Evolutionary conservation across 2,888 invertebrate species (phyloP), one percentile per base, ranked within the genome.

Genomic region (Lithodes maja): DNA sequence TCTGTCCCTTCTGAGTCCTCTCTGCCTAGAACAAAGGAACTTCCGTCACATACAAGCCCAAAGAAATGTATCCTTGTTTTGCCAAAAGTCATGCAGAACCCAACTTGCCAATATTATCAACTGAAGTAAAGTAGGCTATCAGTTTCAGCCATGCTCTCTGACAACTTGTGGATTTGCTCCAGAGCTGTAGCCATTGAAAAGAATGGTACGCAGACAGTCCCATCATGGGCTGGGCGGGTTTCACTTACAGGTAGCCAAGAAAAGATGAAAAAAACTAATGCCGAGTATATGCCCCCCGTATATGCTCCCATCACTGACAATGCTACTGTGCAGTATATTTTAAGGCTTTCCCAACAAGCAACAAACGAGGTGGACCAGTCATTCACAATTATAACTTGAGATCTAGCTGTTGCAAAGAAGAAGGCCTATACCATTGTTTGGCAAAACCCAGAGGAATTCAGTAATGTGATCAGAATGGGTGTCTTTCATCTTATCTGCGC

Each of bases 281-380:
- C 50, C n/a, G 61, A n/a, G 17, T 82, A 61, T 61, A 55, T 82
- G n/a, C 61, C 55, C 33, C 81, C 81, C 12, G 50, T 82, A 33
- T 61, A 3, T 61, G 61, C 68, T 17, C 68, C 81, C 55, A 49
- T 82, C 55, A 82, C 55, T 33, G 55, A 82, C n/a, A 33, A n/a
- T 61, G 33, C 81, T 49, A 82, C 81, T 82, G 55, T 55, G 33
- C 81, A 82, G 81, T 49, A 82, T 61, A 82, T 82, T 17, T 50
- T 79, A 12, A 50, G 54, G 54, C 15, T 79, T n/a, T 79, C 79
- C 54, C 79, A 79, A 79, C 49, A 3, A 53, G 52, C 79, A 53
- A 53, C 79, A 52, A 79, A 5, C 2, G 79, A 53, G 79, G 54
- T 79, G 7, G 17, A 53, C 12, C 79, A 79, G 53, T 2, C 9